phyloP scores from a whole-genome alignment of 2,888 invertebrate genomes.

The Pseudoips prasinana region DNA sequence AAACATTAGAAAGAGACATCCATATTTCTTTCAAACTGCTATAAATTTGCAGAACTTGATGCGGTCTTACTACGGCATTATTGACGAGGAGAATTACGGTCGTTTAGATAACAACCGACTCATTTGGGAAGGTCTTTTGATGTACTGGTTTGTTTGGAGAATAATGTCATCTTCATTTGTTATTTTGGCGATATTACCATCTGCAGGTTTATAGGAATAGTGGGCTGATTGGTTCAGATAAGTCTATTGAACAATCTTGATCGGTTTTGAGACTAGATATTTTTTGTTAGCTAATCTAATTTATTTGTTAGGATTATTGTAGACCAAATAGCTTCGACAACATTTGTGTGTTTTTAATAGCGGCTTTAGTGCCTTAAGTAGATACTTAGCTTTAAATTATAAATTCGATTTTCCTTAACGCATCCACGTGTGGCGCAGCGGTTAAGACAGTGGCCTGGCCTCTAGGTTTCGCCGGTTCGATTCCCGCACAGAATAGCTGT shows the following conservation, averaged over 20 bases:
- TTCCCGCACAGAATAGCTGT: too few species aligned
- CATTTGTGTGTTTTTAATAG: too few species aligned
- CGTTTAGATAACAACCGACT: constrained; percentile 56
- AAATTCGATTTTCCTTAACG: too few species aligned
- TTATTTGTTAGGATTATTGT: constrained; percentile 1
- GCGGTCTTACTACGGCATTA: constrained; percentile 67
- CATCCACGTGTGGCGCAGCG: too few species aligned
- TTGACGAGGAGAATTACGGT: constrained; percentile 64
- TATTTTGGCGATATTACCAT: constrained; percentile 46
- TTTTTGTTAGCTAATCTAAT: constrained; percentile 36
- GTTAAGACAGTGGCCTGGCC: too few species aligned
- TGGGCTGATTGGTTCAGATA: constrained; percentile 52
- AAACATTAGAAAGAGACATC: constrained; percentile 53
- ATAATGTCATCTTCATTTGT: constrained; percentile 35
- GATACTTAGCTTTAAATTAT: too few species aligned
- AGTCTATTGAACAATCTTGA: constrained; percentile 48
- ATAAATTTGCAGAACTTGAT: constrained; percentile 72
- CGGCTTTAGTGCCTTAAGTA: too few species aligned
- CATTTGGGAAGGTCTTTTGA: constrained; percentile 43
- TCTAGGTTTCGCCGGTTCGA: too few species aligned
- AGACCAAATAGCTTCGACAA: too few species aligned
- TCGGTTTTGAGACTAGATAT: constrained; percentile 25
- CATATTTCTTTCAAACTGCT: constrained; percentile 36
- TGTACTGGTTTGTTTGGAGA: constrained; percentile 23
- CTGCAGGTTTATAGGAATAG: constrained; percentile 53